These are phyloP conservation scores for Battus philenor DNA, from an alignment of 1,140 invertebrate species.

Conservation along the genomic window DNA sequence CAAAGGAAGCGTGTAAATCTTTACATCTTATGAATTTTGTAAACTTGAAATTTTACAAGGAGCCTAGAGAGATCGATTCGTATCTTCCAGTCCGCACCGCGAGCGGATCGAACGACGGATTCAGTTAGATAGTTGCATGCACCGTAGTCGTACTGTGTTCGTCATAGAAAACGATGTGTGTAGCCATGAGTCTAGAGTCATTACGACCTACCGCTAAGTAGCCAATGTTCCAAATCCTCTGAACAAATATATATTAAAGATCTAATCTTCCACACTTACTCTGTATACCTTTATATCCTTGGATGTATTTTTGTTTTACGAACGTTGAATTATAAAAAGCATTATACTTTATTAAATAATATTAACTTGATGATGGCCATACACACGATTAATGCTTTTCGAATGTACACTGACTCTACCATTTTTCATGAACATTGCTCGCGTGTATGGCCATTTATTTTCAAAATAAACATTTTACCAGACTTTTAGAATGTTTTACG, in stretches of 20 bases:
- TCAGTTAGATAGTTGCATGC: constrained; percentile 53
- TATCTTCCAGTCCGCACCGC: constrained; percentile 15
- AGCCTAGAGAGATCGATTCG: constrained; percentile 20
- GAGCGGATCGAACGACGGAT: no score
- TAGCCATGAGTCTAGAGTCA: constrained; percentile 48
- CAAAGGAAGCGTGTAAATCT: constrained; percentile 22
- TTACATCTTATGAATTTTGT: constrained; percentile 49
- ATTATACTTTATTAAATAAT: neutral
- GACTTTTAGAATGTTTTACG: constrained; percentile 58
- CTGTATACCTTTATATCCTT: neutral
- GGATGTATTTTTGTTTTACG: neutral
- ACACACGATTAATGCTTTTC: no score
- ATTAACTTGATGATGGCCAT: neutral
- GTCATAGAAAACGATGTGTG: constrained; percentile 55
- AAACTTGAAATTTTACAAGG: constrained; percentile 19
- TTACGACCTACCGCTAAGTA: constrained; percentile 40
- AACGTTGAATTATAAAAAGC: neutral
- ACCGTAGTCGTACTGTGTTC: constrained; percentile 55
- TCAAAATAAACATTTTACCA: constrained; percentile 18
- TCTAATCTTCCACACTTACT: no score
- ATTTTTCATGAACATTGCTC: no score
- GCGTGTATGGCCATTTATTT: no score
- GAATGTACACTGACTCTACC: no score
- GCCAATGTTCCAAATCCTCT: constrained; percentile 28
- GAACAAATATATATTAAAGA: neutral